Evolutionary conservation across 2,888 invertebrate species (phyloP).

Genomic region (Chrysotoxum bicinctum): DNA sequence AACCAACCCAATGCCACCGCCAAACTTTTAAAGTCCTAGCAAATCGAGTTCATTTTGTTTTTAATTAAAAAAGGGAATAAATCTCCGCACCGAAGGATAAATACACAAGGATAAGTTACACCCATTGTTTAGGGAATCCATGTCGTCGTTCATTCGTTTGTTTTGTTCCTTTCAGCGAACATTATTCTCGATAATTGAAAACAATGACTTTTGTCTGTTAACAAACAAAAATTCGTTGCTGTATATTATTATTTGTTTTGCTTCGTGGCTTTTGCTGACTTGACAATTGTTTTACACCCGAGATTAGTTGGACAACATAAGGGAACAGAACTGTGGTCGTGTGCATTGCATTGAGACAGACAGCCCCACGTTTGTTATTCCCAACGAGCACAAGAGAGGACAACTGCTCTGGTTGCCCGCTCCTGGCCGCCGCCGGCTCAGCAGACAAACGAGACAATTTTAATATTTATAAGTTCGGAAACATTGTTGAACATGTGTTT

Average conservation of each 20-base stretch:
- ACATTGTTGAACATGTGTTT: constrained; percentile 74
- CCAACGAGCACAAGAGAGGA: background rate
- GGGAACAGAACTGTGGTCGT: constrained; percentile 20
- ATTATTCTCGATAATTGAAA: constrained; percentile 67
- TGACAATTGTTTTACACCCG: constrained; percentile 65
- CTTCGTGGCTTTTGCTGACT: constrained; percentile 15
- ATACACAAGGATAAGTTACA: constrained; percentile 44
- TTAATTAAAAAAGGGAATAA: constrained; percentile 66
- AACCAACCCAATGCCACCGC: background rate
- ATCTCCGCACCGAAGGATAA: constrained; percentile 42
- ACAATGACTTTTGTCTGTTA: constrained; percentile 67
- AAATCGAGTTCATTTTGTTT: constrained; percentile 55
- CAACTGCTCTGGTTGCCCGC: background rate
- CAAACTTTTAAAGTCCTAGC: background rate
- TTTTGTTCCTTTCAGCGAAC: constrained; percentile 10
- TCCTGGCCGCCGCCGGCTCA: background rate
- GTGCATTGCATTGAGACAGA: background rate
- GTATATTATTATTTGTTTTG: constrained; percentile 15
- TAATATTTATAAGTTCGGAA: constrained; percentile 72
- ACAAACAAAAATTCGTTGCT: constrained; percentile 33
- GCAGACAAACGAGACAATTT: constrained; percentile 70
- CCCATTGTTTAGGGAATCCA: constrained; percentile 45
- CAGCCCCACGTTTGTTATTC: constrained; percentile 30
- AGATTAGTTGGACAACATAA: constrained; percentile 55
- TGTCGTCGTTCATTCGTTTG: background rate